phyloP scores from a whole-genome alignment of 2,797 vertebrate species.

The Odontamblyopus lacepedii region DNA sequence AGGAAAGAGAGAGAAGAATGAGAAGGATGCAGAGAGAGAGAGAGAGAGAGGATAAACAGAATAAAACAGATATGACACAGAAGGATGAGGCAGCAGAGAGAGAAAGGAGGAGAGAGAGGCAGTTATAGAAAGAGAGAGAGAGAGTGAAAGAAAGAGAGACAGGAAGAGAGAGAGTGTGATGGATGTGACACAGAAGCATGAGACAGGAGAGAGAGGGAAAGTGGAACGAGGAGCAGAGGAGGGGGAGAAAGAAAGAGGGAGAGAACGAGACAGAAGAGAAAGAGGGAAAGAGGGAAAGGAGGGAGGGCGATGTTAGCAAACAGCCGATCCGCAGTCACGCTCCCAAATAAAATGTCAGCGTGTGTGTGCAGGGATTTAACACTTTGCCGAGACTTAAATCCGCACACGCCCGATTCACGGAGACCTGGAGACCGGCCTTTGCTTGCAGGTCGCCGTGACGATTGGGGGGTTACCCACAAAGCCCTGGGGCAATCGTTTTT shows the following conservation, averaged over 20 bases:
- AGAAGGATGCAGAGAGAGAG: too few relatives aligned
- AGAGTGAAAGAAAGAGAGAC: neutral
- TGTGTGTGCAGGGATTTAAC: slow-evolving; percentile 7
- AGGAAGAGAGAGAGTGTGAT: too few relatives aligned
- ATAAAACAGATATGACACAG: too few relatives aligned
- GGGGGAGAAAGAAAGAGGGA: neutral
- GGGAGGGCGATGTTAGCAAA: slow-evolving; percentile 58
- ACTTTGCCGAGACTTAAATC: neutral
- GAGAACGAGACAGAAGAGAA: neutral
- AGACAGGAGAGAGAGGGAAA: neutral
- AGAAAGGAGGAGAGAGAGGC: neutral
- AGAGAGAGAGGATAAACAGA: too few relatives aligned
- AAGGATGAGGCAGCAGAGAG: neutral
- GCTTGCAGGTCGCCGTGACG: too few relatives aligned
- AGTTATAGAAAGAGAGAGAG: neutral
- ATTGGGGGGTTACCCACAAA: too few relatives aligned
- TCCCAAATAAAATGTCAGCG: slow-evolving; percentile 62
- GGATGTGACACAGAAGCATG: neutral
- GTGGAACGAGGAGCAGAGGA: neutral
- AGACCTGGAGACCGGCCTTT: too few relatives aligned
- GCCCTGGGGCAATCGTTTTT: too few relatives aligned
- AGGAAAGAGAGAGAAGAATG: neutral
- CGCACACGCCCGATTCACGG: too few relatives aligned
- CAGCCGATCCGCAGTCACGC: slow-evolving; percentile 46
- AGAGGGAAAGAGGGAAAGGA: slow-evolving; percentile 13